Evolutionary conservation across 2,888 invertebrate species (phyloP).

Genomic region (Dione vanillae): DNA sequence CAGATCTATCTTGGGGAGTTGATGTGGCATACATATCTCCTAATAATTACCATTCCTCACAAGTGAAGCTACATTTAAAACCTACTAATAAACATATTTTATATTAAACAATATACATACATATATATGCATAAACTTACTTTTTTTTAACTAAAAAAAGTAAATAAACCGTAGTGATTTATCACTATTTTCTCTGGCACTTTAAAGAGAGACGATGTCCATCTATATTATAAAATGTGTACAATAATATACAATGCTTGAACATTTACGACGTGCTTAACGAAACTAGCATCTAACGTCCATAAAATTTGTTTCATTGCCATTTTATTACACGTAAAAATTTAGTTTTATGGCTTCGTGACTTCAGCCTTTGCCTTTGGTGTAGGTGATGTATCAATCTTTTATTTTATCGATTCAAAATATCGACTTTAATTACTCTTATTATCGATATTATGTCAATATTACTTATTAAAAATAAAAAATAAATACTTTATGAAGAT

Average conservation of each 20-base stretch:
- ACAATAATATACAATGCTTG: slow-evolving; percentile 39
- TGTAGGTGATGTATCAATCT: slow-evolving; percentile 5
- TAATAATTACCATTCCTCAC: no score
- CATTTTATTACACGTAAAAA: slow-evolving; percentile 63
- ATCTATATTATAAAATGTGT: not conserved
- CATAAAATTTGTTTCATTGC: slow-evolving; percentile 67
- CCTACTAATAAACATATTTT: no score
- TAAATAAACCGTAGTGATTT: not conserved
- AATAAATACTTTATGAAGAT: no score
- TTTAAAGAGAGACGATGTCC: not conserved
- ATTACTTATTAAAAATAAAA: no score
- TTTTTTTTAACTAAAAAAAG: no score
- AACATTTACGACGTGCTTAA: slow-evolving; percentile 61
- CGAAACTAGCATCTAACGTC: slow-evolving; percentile 61
- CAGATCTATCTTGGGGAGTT: no score
- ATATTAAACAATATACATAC: no score
- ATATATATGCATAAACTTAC: no score
- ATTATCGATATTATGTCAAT: no score
- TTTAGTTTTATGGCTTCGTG: slow-evolving; percentile 57
- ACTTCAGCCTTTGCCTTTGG: slow-evolving; percentile 32
- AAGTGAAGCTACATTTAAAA: no score
- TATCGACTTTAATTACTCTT: not conserved
- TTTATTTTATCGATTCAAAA: not conserved
- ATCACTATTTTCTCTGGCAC: not conserved
- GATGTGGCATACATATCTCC: no score